phyloP scores from a whole-genome alignment of 2,113 vertebrate genomes.

The Sinosuthora webbiana region DNA sequence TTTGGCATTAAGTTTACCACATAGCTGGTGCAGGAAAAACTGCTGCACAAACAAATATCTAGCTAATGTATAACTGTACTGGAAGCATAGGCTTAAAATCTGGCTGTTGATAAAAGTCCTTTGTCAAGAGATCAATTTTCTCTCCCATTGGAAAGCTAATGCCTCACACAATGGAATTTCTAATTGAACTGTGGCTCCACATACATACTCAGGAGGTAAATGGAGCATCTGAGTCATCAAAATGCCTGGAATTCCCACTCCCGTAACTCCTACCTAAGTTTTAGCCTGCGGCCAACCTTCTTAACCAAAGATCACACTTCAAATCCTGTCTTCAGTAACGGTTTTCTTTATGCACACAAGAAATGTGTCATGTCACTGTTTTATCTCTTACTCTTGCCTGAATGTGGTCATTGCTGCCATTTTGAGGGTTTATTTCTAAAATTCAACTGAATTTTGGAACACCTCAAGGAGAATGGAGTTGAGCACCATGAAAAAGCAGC shows the following conservation, averaged over 20 bases:
- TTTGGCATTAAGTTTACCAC: neutral
- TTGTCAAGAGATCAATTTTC: conserved; percentile 10
- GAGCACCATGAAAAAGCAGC: neutral
- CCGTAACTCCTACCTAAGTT: neutral
- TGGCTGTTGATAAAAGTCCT: neutral
- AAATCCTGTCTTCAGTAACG: neutral
- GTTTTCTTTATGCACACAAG: neutral
- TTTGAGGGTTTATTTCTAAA: neutral
- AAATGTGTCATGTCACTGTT: neutral
- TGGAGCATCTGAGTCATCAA: neutral
- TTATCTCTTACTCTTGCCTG: neutral
- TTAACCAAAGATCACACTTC: neutral
- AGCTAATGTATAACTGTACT: neutral
- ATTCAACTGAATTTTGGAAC: neutral
- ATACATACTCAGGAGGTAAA: neutral
- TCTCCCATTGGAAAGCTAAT: neutral
- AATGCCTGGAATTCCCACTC: neutral
- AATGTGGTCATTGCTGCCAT: neutral
- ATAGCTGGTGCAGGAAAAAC: neutral
- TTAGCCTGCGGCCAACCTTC: neutral
- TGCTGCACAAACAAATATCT: neutral
- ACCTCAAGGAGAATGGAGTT: neutral
- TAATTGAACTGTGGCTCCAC: neutral
- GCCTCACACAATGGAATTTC: neutral
- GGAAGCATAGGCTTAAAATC: conserved; percentile 9